Evolutionary conservation across 2,888 invertebrate species (phyloP).

Genomic region (Desoria tigrina): DNA sequence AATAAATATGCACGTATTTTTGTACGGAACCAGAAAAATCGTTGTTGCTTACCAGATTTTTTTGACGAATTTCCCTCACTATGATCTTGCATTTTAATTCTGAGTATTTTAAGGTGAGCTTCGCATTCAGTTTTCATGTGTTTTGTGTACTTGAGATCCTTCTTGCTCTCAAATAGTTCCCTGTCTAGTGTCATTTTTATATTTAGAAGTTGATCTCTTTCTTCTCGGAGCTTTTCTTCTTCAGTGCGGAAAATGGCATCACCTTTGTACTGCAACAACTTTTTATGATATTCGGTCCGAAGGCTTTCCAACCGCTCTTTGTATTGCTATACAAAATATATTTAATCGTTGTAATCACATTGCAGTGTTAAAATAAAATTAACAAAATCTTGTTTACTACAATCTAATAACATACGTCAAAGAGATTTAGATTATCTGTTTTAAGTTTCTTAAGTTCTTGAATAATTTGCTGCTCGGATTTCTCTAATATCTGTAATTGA

Average conservation of each 20-base stretch:
- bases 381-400: not conserved
- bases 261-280: conserved; percentile 33
- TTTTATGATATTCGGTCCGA: conserved; percentile 37
- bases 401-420: conserved; percentile 34
- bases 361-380: no score
- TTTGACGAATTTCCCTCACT: not conserved
- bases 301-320: conserved; percentile 35
- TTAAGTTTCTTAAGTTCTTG: conserved; percentile 39
- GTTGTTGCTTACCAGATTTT: not conserved
- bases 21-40: not conserved
- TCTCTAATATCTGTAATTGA: conserved; percentile 40
- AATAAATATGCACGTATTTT: conserved; percentile 1
- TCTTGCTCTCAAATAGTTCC: conserved; percentile 11
- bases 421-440: conserved; percentile 34
- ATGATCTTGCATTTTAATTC: conserved; percentile 11
- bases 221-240: not conserved
- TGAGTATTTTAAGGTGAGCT: conserved; percentile 10
- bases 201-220: conserved; percentile 1
- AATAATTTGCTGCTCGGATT: conserved; percentile 37
- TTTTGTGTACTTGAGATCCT: conserved; percentile 12
- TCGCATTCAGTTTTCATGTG: conserved; percentile 13
- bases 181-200: not conserved
- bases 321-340: conserved; percentile 26
- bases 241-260: not conserved
- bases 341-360: not conserved